Base-by-base conservation (phyloP, 23 tunicate genomes). In the Diplosoma virens region DNA sequence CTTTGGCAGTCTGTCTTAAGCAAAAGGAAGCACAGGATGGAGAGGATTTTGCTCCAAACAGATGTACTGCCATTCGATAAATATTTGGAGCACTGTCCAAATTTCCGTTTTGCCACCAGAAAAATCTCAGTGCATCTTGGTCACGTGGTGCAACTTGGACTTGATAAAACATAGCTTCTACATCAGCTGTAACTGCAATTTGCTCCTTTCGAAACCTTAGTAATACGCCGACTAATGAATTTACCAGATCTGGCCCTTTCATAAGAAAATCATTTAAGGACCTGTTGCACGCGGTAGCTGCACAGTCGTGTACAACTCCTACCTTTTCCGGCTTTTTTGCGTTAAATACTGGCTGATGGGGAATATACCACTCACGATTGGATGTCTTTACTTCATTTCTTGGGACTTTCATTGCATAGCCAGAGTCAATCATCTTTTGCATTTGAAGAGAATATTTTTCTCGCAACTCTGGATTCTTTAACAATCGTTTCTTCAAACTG, bases 181-280 rank as follows among this genome's bases (percentile, higher is more conserved):
- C 47, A 27, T 79, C 76, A 5, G 65, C 73, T 0, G 47, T 30
- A 53, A 79, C 20, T 2, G 83, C 83, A 11, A 79, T 66, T 25
- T 73, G 46, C 22, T 67, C 36, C 0, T 53, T 46, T 0, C 83
- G 76, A 75, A 79, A 79, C 14, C 83, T 34, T 23, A 53, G 27
- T 29, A 79, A 34, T 3, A 66, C 76, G 22, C 45, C 73, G 0
- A 79, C 33, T 41, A 79, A 61, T 17, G 27, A 37, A 47, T 66
- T 79, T 9, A 46, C 69, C 83, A 79, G 45, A 29, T 79, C 76
- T 4, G 77, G 83, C 21, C 83, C 83, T 35, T 66, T 76, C 69
- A 79, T 33, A 11, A 67, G 52, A 23, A 17, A 17, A 3, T 67
- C 74, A 21, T 67, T 67, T 3, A 67, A 23, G 3, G 52, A 33